phyloP scores from a whole-genome alignment of 2,888 invertebrate species.

The Brachypalpus laphriformis region DNA sequence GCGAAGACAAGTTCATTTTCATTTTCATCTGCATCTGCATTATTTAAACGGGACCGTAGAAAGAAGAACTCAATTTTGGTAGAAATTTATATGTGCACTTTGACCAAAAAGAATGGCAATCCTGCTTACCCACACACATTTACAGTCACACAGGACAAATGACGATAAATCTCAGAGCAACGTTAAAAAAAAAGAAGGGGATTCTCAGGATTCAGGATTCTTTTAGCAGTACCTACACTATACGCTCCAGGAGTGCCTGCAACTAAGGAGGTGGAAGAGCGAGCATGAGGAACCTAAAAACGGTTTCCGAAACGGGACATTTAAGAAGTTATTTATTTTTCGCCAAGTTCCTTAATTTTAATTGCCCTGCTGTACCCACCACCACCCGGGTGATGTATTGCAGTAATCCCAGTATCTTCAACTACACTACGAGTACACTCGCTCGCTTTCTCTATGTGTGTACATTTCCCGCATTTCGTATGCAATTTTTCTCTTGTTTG shows the following conservation, averaged over 20 bases:
- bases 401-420: slow-evolving; percentile 34
- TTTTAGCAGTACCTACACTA: slow-evolving; percentile 13
- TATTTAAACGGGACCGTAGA: slow-evolving; percentile 41
- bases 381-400: slow-evolving; percentile 58
- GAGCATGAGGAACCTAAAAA: slow-evolving; percentile 44
- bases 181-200: slow-evolving; percentile 8
- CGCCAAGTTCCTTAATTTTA: slow-evolving; percentile 71
- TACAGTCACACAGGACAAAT: slow-evolving; percentile 45
- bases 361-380: slow-evolving; percentile 50
- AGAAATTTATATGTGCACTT: slow-evolving; percentile 71
- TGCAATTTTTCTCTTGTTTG: slow-evolving; percentile 57
- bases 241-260: slow-evolving; percentile 32
- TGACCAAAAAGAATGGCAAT: slow-evolving; percentile 62
- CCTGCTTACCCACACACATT: slow-evolving; percentile 31
- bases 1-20: slow-evolving; percentile 66
- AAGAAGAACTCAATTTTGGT: slow-evolving; percentile 42
- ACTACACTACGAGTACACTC: neutral
- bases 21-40: slow-evolving; percentile 64
- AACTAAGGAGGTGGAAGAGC: neutral
- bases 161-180: slow-evolving; percentile 64
- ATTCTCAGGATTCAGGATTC: slow-evolving; percentile 28
- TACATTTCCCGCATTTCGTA: slow-evolving; percentile 66
- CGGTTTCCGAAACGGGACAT: slow-evolving; percentile 68
- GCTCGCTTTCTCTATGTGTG: slow-evolving; percentile 14
- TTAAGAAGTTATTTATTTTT: slow-evolving; percentile 71